These are phyloP conservation scores for Megaceryle alcyon DNA, from an alignment of 2,797 vertebrate genomes.

Conservation along the genomic window DNA sequence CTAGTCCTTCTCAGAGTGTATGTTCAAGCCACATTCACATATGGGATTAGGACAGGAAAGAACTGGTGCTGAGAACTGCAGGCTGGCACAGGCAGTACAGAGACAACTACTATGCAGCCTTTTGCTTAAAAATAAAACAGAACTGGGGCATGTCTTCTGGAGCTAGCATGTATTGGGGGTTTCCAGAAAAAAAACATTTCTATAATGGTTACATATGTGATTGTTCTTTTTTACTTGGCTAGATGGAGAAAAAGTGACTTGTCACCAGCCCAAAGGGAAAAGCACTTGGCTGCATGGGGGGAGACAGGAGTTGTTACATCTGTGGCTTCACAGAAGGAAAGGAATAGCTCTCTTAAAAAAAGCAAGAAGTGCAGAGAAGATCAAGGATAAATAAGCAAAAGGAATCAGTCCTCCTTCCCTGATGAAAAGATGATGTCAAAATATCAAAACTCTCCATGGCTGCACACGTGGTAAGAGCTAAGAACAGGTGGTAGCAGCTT, in stretches of 20 bases:
- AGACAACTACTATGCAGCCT: background rate
- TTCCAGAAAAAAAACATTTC: slow-evolving; percentile 48
- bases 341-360: background rate
- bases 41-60: background rate
- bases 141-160: slow-evolving; percentile 4
- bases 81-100: background rate
- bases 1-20: background rate
- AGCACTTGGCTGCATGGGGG: slow-evolving; percentile 14
- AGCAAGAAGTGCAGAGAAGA: background rate
- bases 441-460: background rate
- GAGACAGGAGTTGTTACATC: slow-evolving; percentile 21
- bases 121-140: slow-evolving; percentile 15
- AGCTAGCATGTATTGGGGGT: background rate
- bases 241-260: background rate
- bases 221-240: slow-evolving; percentile 50
- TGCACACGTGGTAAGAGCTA: background rate
- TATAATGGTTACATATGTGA: slow-evolving; percentile 37
- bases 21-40: background rate
- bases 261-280: slow-evolving; percentile 38
- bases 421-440: background rate
- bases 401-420: background rate
- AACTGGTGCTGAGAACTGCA: background rate
- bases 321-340: slow-evolving; percentile 48
- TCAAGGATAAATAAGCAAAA: slow-evolving; percentile 18
- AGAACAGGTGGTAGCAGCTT: background rate